Percentiles rank a stretch among this genome's conserved stretches.
phyloP scores from a whole-genome alignment of 1,140 invertebrate species.

The Dendroctonus ponderosae region DNA sequence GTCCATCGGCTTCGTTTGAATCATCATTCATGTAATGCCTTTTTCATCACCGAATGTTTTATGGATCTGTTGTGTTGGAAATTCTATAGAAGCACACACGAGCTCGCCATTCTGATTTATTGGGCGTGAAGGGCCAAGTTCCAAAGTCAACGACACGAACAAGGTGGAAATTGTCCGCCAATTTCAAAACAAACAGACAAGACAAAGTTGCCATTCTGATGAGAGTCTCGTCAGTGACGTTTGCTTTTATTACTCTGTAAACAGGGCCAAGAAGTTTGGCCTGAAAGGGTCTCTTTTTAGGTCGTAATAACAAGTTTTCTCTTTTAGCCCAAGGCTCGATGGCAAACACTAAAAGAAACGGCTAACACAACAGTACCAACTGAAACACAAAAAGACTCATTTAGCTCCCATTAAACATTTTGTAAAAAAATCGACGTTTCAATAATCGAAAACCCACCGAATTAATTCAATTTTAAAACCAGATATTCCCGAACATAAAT shows the following conservation, averaged over 20 bases:
- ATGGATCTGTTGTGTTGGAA: neutral
- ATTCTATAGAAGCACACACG: neutral
- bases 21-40: neutral
- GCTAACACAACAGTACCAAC: no score
- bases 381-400: no score
- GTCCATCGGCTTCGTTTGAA: no score
- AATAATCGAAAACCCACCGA: no score
- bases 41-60: constrained; percentile 4
- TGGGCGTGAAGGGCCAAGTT: neutral
- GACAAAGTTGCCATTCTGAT: neutral
- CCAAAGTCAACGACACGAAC: constrained; percentile 6
- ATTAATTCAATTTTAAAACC: no score
- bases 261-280: neutral
- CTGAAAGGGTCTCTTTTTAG: no score
- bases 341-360: no score
- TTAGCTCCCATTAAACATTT: no score
- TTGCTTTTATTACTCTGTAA: neutral
- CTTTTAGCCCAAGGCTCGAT: no score
- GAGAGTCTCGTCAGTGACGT: constrained; percentile 1
- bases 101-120: constrained; percentile 5
- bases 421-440: no score
- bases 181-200: neutral
- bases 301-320: no score
- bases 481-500: no score
- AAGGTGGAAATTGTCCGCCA: constrained; percentile 1